These are phyloP conservation scores for Myotis vivesi DNA, from an alignment of 2,797 vertebrate species.

Conservation along the genomic window DNA sequence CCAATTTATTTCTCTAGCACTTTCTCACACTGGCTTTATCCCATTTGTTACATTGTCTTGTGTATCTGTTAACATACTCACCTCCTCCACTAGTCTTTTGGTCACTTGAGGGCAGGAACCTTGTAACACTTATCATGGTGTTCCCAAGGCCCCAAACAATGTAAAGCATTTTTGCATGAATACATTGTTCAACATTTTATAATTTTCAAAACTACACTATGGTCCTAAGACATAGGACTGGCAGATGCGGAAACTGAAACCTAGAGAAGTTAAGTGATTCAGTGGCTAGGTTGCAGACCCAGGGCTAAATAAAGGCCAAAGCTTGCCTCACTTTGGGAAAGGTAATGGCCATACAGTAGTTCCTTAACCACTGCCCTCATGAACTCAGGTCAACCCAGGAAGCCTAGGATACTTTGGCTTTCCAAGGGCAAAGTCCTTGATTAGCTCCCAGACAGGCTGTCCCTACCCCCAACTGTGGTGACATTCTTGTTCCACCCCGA, in stretches of 20 bases:
- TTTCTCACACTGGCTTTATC: not conserved
- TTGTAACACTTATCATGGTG: not conserved
- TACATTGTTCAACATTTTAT: not conserved
- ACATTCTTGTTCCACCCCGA: not conserved
- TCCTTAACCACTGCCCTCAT: not conserved
- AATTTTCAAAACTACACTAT: slow-evolving; percentile 18
- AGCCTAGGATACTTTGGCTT: not conserved
- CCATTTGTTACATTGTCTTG: not conserved
- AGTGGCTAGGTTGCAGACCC: not conserved
- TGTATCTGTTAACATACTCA: not conserved
- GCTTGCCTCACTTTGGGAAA: not conserved
- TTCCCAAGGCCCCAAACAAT: not conserved
- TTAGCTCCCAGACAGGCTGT: not conserved
- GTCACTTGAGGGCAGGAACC: not conserved
- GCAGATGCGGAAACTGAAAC: not conserved
- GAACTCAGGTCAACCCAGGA: not conserved
- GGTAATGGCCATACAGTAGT: not conserved
- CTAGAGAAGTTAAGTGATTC: not conserved
- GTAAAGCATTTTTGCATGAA: not conserved
- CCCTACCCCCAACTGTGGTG: not conserved
- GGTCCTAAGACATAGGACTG: not conserved
- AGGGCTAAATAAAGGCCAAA: not conserved
- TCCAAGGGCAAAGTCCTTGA: not conserved
- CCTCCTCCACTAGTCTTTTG: not conserved
- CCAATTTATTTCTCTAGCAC: not conserved